Conservation (phyloP, 2,113 vertebrate genomes). For the Oryzias celebensis region DNA sequence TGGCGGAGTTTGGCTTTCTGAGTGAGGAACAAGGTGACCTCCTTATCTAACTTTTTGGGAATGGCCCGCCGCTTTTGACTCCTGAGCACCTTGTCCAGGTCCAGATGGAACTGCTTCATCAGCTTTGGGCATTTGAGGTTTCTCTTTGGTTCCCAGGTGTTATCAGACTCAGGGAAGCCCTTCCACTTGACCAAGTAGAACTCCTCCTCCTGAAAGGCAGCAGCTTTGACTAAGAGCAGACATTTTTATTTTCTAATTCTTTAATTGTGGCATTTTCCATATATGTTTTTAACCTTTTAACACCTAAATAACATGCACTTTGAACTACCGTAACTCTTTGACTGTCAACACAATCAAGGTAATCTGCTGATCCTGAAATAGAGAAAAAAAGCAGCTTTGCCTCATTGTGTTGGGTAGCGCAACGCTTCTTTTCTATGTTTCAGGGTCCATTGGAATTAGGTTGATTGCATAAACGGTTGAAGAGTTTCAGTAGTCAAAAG, state of each 20-base stretch:
- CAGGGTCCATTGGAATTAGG: too few species aligned
- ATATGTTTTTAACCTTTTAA: too few species aligned
- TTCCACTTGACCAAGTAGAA: constrained; percentile 90
- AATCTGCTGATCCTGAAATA: too few species aligned
- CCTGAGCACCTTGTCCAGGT: constrained; percentile 79
- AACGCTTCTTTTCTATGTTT: too few species aligned
- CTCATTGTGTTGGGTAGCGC: too few species aligned
- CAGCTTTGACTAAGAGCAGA: not conserved
- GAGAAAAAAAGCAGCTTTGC: too few species aligned
- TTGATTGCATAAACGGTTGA: too few species aligned
- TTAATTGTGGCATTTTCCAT: too few species aligned
- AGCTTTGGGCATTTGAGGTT: constrained; percentile 84
- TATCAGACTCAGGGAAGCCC: constrained; percentile 79
- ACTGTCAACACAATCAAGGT: too few species aligned
- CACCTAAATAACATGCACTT: too few species aligned
- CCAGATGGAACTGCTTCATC: constrained; percentile 84
- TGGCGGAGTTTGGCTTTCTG: constrained; percentile 83
- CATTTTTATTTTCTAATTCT: not conserved
- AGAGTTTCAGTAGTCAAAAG: too few species aligned
- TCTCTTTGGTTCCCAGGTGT: constrained; percentile 85
- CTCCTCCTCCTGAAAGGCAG: constrained; percentile 77
- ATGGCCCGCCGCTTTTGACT: constrained; percentile 57
- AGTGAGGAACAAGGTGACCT: constrained; percentile 70
- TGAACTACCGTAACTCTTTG: too few species aligned
- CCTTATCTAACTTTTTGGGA: constrained; percentile 75